Evolutionary conservation across 2,888 invertebrate genomes (phyloP), one percentile per base, ranked within the genome.

Genomic region (Leptopilina syphax): DNA sequence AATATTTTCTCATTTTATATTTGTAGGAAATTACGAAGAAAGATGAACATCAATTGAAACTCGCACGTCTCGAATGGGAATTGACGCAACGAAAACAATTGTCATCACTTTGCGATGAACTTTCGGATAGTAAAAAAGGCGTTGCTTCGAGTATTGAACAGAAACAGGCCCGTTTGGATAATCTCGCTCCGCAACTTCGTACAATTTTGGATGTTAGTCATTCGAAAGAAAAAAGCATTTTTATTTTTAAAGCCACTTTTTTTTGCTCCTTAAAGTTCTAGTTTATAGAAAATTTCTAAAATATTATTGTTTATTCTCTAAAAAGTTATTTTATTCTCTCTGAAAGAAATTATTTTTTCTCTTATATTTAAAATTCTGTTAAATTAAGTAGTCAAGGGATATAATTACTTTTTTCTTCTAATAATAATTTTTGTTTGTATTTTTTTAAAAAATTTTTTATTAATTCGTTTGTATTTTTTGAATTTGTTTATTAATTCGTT

Each of bases 51-150:
- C 96, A 96, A 87, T 93, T 96, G 82, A 96, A 96, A 88, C 92
- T 98, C 82, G 97, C 97, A 41, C 94, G 98, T 82, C 92, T 99
- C 54, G 97, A 98, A 90, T 98, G 97, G 96, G 99, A 99, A 91
- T 92, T 98, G 77, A 95, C 95, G 24, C 97, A 98, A 90, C 94
- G 99, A 1, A 96, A 98, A 89, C 95, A 96, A 86, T 93, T 98
- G 67, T 95, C 97, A 0, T 94, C 95, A 60, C 94, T 96, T 47
- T 96, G 97, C 87, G 95, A 95, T 88, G 95, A 96, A 83, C 92
- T 97, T 8, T 94, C 96, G 65, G 94, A 95, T 41, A 95, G 95
- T 50, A 98, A 97, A 90, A 96, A 97, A 86, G 93, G 94, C 68
- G 95, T 97, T 1, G 95, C 95, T 1, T 94, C 95, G 65, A 96